Conservation (phyloP, 2,113 vertebrate species). For the Cephalophus harveyi region DNA sequence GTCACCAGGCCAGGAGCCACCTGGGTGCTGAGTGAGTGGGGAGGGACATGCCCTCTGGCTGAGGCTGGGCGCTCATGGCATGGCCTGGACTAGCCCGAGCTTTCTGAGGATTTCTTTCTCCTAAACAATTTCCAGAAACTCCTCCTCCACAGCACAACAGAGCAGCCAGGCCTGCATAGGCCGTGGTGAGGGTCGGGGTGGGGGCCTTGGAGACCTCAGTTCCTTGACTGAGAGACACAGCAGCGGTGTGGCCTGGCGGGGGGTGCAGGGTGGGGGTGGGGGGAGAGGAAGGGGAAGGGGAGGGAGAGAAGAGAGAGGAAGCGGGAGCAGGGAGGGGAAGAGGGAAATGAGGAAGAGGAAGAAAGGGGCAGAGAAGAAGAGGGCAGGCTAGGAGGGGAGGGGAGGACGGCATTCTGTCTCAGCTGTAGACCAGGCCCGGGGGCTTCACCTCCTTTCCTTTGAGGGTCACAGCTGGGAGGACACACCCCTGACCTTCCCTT, state of each 20-base stretch:
- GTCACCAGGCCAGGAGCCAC: background rate
- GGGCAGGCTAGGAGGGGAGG: background rate
- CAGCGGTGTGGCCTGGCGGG: background rate
- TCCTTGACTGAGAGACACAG: background rate
- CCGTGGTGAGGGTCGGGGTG: background rate
- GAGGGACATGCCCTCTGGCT: background rate
- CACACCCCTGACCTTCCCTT: background rate
- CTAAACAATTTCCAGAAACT: background rate
- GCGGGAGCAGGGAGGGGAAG: accelerated
- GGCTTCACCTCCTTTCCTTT: background rate
- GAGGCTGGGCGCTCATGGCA: accelerated
- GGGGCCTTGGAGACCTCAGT: background rate
- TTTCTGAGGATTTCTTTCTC: background rate
- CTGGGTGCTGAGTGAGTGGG: accelerated
- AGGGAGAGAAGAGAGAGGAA: background rate
- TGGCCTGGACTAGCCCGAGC: background rate
- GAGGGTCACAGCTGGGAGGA: background rate
- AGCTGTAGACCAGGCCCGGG: background rate
- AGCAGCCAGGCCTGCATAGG: background rate
- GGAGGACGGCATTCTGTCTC: background rate
- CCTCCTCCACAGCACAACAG: background rate
- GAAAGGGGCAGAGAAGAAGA: accelerated
- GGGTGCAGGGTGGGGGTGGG: accelerated
- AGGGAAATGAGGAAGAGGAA: accelerated
- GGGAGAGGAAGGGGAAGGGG: background rate